These are phyloP conservation scores for Hedya salicella DNA, from an alignment of 2,888 invertebrate genomes.

Conservation along the genomic window DNA sequence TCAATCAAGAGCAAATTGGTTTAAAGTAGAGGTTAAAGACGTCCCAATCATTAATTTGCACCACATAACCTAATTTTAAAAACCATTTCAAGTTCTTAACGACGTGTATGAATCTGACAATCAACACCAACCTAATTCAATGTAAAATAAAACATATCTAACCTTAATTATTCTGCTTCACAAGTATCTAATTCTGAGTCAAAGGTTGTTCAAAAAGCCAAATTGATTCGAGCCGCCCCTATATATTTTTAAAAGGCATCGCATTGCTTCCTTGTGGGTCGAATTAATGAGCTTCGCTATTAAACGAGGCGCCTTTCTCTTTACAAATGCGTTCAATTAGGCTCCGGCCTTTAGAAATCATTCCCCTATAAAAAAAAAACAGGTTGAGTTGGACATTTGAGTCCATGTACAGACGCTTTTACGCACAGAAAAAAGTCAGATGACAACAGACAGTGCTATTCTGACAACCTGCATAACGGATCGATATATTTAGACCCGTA, in stretches of 20 bases:
- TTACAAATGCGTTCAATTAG: conserved; percentile 46
- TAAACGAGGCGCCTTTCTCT: conserved; percentile 38
- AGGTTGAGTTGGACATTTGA: conserved; percentile 12
- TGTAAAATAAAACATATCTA: conserved; percentile 6
- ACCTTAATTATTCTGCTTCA: background rate
- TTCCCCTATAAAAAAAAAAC: conserved; percentile 41
- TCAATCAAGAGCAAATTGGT: too few species aligned
- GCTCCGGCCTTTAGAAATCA: conserved; percentile 38
- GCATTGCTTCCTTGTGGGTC: conserved; percentile 27
- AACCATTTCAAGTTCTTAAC: too few species aligned
- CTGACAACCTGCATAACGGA: too few species aligned
- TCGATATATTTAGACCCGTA: too few species aligned
- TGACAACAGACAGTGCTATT: too few species aligned
- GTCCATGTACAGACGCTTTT: background rate
- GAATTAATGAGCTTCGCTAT: conserved; percentile 41
- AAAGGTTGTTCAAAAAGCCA: conserved; percentile 9
- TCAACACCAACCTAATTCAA: background rate
- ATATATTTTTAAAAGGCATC: conserved; percentile 32
- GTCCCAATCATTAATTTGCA: too few species aligned
- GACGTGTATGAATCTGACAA: too few species aligned
- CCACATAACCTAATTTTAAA: too few species aligned
- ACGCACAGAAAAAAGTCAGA: too few species aligned
- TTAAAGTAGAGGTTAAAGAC: too few species aligned
- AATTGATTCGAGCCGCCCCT: conserved; percentile 29
- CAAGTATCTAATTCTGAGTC: conserved; percentile 8